Evolutionary conservation across 2,797 vertebrate species (phyloP).

Genomic region (Myripristis jacobus): DNA sequence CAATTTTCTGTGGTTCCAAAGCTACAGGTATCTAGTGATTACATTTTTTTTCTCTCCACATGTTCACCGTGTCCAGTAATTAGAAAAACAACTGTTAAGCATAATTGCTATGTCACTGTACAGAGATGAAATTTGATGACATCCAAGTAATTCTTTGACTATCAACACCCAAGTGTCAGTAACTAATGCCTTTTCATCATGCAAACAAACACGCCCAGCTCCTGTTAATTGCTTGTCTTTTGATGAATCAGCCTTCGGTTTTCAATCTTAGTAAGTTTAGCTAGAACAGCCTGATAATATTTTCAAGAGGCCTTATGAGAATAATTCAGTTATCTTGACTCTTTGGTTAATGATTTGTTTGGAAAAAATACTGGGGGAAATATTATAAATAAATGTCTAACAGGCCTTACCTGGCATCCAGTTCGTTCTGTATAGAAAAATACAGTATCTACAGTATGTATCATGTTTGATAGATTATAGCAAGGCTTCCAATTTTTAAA

Average conservation of each 20-base stretch:
- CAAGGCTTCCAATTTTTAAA: conserved; percentile 5
- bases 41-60: neutral
- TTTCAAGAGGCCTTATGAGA: conserved; percentile 48
- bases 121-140: conserved; percentile 14
- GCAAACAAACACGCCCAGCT: conserved; percentile 22
- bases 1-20: conserved; percentile 49
- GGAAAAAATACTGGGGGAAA: conserved; percentile 22
- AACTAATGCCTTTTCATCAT: conserved; percentile 4
- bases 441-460: neutral
- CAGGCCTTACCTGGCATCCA: conserved; percentile 4
- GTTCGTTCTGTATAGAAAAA: conserved; percentile 20
- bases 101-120: neutral
- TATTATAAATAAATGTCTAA: conserved; percentile 23
- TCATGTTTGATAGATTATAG: neutral
- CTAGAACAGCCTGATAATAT: conserved; percentile 3
- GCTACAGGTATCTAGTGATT: conserved; percentile 51
- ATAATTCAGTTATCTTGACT: conserved; percentile 15
- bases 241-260: conserved; percentile 26
- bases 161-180: conserved; percentile 51
- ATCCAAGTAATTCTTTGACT: conserved; percentile 42
- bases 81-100: conserved; percentile 2
- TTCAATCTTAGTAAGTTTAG: neutral
- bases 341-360: conserved; percentile 8
- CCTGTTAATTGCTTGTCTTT: conserved; percentile 15
- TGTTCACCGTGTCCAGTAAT: conserved; percentile 17